Base-by-base conservation (phyloP, 2,797 vertebrate species). In the Tadarida brasiliensis region DNA sequence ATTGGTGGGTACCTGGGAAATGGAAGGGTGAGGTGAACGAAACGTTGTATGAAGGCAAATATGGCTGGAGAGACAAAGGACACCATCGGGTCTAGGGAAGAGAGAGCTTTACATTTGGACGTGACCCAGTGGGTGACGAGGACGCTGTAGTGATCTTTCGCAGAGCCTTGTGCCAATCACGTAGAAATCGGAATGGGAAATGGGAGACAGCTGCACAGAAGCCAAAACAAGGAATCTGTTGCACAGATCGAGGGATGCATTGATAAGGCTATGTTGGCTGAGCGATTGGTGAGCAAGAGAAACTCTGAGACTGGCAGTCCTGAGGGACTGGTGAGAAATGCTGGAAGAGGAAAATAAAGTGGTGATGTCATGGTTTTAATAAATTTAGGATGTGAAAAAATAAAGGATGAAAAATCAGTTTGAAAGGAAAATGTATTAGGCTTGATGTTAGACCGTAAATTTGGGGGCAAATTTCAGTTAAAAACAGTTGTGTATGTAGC, bases 381-480 rank as follows among this genome's bases (percentile, higher is more conserved):
- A 74, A 33, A 74, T 82, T 80, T 87, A 56, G 70, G 35, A 73
- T 63, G 9, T 81, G 67, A 81, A 15, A 15, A 87, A 87, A 87
- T 47, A 61, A 91, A 68, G 76, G 30, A 73, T 82, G 16, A 85
- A 94, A 86, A 73, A 85, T 85, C 9, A 68, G 11, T 82, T 78
- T 71, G 73, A 81, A 95, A 88, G 44, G 65, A 81, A 87, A 91
- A 92, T 9, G 61, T 24, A 57, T 68, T 87, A 73, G 67, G 68
- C n/a, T 74, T 93, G 33, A 93, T 94, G 95, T 94, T 90, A 93
- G 44, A 89, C 47, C 82, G 6, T 47, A 68, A 70, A 33, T 70
- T 91, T 54, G 68, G 10, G 10, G 57, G 51, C 3, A 61, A 83
- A 63, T 76, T 96, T 92, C 20, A 26, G 33, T 65, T 71, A 71